phyloP scores from a whole-genome alignment of 2,113 vertebrate genomes.

The Coryphaenoides rupestris region DNA sequence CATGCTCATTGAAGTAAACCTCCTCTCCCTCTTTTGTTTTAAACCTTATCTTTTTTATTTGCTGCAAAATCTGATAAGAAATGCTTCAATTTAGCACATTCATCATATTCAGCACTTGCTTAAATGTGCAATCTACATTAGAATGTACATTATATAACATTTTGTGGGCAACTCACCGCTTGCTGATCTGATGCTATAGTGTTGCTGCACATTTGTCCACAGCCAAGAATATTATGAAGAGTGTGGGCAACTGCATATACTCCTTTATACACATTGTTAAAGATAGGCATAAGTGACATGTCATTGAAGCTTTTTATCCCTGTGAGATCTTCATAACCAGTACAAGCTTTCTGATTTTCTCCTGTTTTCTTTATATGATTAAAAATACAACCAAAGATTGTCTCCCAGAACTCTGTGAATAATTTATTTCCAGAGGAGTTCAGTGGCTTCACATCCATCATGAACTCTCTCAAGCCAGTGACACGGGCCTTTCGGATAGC shows the following conservation, averaged over 20 bases:
- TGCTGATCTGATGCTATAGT: conserved; percentile 42
- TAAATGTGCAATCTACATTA: not conserved
- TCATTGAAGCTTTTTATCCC: conserved; percentile 62
- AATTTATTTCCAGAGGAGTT: conserved; percentile 49
- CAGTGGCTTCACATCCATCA: conserved; percentile 55
- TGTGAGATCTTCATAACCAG: conserved; percentile 59
- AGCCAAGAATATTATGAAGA: conserved; percentile 54
- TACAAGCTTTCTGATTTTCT: conserved; percentile 36
- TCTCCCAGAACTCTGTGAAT: conserved; percentile 64
- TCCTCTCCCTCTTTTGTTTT: conserved; percentile 68
- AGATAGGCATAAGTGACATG: conserved; percentile 68
- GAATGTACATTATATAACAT: not conserved
- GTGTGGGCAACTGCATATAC: conserved; percentile 69
- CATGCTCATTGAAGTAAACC: conserved; percentile 64
- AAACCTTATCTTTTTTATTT: conserved; percentile 49
- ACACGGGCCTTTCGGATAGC: conserved; percentile 62
- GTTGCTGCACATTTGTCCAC: conserved; percentile 52
- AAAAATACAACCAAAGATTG: conserved; percentile 58
- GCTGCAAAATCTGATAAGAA: conserved; percentile 55
- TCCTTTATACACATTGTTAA: conserved; percentile 70
- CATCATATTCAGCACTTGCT: not conserved
- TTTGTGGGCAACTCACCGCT: conserved; percentile 35
- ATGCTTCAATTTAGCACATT: not conserved
- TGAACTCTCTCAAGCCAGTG: conserved; percentile 62
- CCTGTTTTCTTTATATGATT: not conserved